Evolutionary conservation across 2,888 invertebrate species (phyloP).

Genomic region (Caenorhabditis wallacei): DNA sequence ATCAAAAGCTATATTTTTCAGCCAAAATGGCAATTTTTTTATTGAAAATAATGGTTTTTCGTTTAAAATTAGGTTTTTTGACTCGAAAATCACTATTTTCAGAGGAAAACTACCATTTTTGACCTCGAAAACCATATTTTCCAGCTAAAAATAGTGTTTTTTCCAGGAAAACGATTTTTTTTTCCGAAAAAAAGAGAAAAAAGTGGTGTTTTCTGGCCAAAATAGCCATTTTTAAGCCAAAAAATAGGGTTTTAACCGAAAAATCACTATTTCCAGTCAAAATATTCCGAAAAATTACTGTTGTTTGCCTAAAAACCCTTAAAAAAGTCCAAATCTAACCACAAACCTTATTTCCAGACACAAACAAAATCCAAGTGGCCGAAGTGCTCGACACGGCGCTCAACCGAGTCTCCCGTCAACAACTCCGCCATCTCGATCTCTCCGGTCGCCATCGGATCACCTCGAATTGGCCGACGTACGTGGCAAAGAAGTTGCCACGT

Average conservation of each 20-base stretch:
- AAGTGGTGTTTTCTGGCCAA: background rate
- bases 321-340: background rate
- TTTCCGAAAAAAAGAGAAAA: too few relatives aligned
- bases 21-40: too few relatives aligned
- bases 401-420: slow-evolving; percentile 36
- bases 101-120: too few relatives aligned
- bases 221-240: background rate
- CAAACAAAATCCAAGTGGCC: slow-evolving; percentile 63
- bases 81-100: too few relatives aligned
- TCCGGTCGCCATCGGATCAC: slow-evolving; percentile 50
- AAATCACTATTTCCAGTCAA: too few relatives aligned
- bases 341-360: slow-evolving; percentile 44
- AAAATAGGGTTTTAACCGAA: background rate
- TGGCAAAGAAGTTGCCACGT: slow-evolving; percentile 44
- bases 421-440: slow-evolving; percentile 58
- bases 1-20: too few relatives aligned
- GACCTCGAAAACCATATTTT: too few relatives aligned
- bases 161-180: too few relatives aligned
- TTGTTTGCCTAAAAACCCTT: background rate
- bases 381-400: slow-evolving; percentile 50
- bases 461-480: slow-evolving; percentile 53
- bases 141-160: too few relatives aligned
- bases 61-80: too few relatives aligned
- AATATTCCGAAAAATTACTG: too few relatives aligned
- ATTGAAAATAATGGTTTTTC: too few relatives aligned